phyloP scores from a whole-genome alignment of 2,797 vertebrate genomes.

The Danio albolineatus region DNA sequence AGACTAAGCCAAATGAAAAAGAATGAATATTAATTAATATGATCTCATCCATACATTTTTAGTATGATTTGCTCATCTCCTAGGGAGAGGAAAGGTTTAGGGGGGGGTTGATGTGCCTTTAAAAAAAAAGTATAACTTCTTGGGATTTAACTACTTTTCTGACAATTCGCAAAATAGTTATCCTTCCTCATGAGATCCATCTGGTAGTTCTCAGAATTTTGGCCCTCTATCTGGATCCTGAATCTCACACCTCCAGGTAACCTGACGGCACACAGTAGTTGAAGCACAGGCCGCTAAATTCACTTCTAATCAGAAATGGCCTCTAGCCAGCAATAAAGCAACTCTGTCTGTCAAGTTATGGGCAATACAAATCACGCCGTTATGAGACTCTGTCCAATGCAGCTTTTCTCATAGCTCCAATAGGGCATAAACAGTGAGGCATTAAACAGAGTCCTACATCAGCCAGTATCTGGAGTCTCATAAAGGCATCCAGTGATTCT shows the following conservation, averaged over 20 bases:
- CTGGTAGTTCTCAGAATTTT: background rate
- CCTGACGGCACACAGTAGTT: conserved; percentile 11
- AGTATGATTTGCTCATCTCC: too few relatives aligned
- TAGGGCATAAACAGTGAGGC: conserved; percentile 49
- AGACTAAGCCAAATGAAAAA: too few relatives aligned
- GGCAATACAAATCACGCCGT: conserved; percentile 56
- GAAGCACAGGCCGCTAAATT: conserved; percentile 46
- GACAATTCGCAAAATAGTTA: too few relatives aligned
- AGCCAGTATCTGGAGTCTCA: conserved; percentile 41
- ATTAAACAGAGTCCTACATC: conserved; percentile 46
- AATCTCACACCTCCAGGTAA: conserved; percentile 23
- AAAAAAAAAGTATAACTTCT: too few relatives aligned
- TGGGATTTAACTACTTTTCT: too few relatives aligned
- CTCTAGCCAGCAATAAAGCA: conserved; percentile 53
- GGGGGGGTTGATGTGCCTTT: too few relatives aligned
- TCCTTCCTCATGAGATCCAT: too few relatives aligned
- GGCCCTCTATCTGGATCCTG: background rate
- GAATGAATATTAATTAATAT: too few relatives aligned
- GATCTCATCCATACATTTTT: too few relatives aligned
- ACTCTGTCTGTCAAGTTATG: conserved; percentile 52
- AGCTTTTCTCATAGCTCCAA: conserved; percentile 46
- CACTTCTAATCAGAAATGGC: conserved; percentile 56
- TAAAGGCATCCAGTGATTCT: conserved; percentile 35
- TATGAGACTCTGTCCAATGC: conserved; percentile 49
- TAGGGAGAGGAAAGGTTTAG: too few relatives aligned